Percentiles rank a stretch among this genome's conserved stretches.
Evolutionary conservation across 2,113 vertebrate genomes (phyloP).

Genomic region (Burhinus bistriatus): DNA sequence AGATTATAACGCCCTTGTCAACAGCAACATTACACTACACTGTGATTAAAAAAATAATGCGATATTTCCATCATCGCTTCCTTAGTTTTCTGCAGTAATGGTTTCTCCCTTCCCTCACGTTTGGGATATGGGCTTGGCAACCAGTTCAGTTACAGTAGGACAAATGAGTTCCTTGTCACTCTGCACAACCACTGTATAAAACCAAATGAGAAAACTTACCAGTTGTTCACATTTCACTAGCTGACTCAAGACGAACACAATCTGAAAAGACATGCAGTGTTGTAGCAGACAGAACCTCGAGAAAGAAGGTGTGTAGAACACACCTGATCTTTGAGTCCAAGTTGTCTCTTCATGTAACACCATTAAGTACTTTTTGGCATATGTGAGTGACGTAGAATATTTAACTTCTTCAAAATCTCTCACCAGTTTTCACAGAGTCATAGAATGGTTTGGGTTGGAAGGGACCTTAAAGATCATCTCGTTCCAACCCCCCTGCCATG

Average conservation of each 20-base stretch:
- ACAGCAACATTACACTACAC: background rate
- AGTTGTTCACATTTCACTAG: background rate
- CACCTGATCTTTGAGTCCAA: too few species aligned
- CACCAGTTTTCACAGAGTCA: too few species aligned
- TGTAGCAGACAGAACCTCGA: too few species aligned
- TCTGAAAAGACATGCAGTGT: too few species aligned
- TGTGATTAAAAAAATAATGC: constrained; percentile 11
- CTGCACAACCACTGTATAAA: background rate
- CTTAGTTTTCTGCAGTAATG: constrained; percentile 40
- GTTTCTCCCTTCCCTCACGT: background rate
- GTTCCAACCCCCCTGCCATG: background rate
- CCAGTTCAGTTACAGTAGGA: background rate
- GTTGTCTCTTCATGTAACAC: too few species aligned
- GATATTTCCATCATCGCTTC: background rate
- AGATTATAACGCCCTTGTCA: constrained; percentile 1
- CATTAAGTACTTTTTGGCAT: too few species aligned
- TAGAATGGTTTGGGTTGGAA: too few species aligned
- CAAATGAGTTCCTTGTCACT: background rate
- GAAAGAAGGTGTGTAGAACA: too few species aligned
- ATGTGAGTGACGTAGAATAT: too few species aligned
- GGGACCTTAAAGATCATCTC: background rate
- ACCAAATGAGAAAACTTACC: constrained; percentile 21
- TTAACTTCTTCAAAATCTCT: too few species aligned
- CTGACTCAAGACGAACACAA: too few species aligned
- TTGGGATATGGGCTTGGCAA: constrained; percentile 3